Percentiles rank a stretch among this genome's conserved stretches.
These are phyloP conservation scores for Acanthosoma haemorrhoidale DNA, from an alignment of 2,888 invertebrate species.

Conservation along the genomic window DNA sequence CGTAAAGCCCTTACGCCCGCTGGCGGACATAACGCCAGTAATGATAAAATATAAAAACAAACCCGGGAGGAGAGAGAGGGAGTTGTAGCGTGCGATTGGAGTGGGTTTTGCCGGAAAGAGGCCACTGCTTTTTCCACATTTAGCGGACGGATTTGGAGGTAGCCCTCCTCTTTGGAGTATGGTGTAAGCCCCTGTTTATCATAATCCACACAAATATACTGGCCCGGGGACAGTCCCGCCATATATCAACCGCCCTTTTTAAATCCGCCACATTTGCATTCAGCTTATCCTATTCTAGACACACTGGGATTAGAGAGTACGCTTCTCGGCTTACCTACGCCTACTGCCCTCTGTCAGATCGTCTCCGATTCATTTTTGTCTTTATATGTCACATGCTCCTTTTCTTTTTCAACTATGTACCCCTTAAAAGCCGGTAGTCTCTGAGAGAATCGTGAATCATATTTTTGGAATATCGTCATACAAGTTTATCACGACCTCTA, in stretches of 20 bases:
- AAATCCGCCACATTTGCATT: slow-evolving; percentile 5
- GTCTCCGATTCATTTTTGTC: background rate
- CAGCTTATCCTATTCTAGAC: slow-evolving; percentile 7
- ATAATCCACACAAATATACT: slow-evolving; percentile 20
- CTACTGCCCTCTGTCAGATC: too few species aligned
- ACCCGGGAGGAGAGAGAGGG: background rate
- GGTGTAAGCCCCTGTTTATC: slow-evolving; percentile 19
- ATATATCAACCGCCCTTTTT: background rate
- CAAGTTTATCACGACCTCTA: too few species aligned
- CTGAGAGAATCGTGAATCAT: too few species aligned
- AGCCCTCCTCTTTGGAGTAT: background rate
- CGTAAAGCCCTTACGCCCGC: too few species aligned
- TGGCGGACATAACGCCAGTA: background rate
- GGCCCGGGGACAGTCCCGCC: background rate
- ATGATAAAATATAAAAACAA: too few species aligned
- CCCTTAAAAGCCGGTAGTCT: too few species aligned
- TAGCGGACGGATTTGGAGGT: background rate
- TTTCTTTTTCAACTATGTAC: too few species aligned
- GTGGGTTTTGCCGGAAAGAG: background rate
- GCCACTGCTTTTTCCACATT: slow-evolving; percentile 8
- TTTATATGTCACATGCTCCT: too few species aligned
- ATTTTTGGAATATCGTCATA: too few species aligned
- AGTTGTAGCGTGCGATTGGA: background rate
- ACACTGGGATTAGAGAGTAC: background rate
- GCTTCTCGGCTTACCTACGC: background rate